Evolutionary conservation across 2,113 vertebrate genomes (phyloP).

Genomic region (Cebidichthys violaceus): DNA sequence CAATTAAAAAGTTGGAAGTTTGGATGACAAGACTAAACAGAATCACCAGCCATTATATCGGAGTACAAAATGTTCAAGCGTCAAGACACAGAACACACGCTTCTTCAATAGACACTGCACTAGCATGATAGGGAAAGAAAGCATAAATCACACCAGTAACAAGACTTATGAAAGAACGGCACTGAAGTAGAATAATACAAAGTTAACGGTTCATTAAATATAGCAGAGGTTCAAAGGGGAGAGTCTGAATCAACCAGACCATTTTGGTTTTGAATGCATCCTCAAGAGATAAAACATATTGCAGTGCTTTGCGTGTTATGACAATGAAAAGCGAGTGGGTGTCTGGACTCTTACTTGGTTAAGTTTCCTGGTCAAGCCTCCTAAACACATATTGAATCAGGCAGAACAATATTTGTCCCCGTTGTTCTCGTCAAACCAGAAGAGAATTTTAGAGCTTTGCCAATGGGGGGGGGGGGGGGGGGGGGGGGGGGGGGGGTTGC

Average conservation of each 20-base stretch:
- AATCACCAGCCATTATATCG: conserved; percentile 36
- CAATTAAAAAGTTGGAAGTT: conserved; percentile 22
- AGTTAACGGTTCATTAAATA: conserved; percentile 47
- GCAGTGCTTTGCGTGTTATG: conserved; percentile 52
- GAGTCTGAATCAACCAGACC: conserved; percentile 13
- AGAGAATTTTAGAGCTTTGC: conserved; percentile 30
- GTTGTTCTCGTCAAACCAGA: conserved; percentile 31
- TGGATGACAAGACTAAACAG: conserved; percentile 39
- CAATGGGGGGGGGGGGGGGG: not conserved
- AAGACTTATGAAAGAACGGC: conserved; percentile 35
- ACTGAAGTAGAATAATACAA: conserved; percentile 17
- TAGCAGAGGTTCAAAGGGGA: conserved; percentile 46
- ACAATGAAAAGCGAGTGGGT: conserved; percentile 40
- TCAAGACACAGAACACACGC: conserved; percentile 11
- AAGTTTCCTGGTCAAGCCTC: conserved; percentile 31
- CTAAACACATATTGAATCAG: conserved; percentile 38
- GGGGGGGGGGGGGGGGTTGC: not conserved
- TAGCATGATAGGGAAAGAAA: conserved; percentile 19
- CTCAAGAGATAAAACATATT: conserved; percentile 54
- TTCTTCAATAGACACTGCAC: conserved; percentile 24
- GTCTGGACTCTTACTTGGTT: conserved; percentile 38
- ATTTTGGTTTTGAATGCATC: conserved; percentile 46
- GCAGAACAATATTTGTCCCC: conserved; percentile 31
- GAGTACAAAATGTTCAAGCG: conserved; percentile 11
- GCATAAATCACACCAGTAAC: conserved; percentile 3